Percentiles rank a stretch among this genome's conserved stretches.
Evolutionary conservation across 2,113 vertebrate species (phyloP).

Genomic region (Nothocercus julius): DNA sequence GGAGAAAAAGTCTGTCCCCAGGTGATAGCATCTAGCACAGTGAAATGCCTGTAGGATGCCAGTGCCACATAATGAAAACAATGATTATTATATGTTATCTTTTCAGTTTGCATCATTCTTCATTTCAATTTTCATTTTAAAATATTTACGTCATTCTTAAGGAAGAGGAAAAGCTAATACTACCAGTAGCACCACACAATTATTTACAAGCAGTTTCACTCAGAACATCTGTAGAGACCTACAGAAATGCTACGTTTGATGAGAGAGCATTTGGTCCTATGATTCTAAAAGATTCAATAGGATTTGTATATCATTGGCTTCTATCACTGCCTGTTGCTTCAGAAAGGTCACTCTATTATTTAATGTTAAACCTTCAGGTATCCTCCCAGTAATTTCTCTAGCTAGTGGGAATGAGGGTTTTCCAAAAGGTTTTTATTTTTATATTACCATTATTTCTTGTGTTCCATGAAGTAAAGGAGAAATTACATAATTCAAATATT

Average conservation of each 20-base stretch:
- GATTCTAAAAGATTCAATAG: neutral
- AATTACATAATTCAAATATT: neutral
- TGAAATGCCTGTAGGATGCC: neutral
- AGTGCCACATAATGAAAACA: neutral
- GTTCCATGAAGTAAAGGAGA: neutral
- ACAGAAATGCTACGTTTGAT: neutral
- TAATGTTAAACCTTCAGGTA: neutral
- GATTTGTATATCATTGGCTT: neutral
- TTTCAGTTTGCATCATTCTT: neutral
- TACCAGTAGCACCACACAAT: neutral
- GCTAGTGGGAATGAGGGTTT: neutral
- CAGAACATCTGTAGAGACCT: neutral
- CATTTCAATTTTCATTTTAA: no score
- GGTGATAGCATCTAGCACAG: neutral
- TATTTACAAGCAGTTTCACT: neutral
- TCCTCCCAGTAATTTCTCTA: neutral
- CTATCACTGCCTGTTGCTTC: no score
- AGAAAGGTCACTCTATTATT: no score
- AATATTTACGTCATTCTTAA: neutral
- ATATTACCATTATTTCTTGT: neutral
- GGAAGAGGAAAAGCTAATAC: neutral
- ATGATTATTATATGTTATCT: neutral
- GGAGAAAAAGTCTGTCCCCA: fast-evolving
- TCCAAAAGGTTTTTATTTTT: neutral
- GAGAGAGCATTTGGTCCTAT: neutral